Evolutionary conservation across 2,888 invertebrate species (phyloP).

Genomic region (Nomada lathburiana): DNA sequence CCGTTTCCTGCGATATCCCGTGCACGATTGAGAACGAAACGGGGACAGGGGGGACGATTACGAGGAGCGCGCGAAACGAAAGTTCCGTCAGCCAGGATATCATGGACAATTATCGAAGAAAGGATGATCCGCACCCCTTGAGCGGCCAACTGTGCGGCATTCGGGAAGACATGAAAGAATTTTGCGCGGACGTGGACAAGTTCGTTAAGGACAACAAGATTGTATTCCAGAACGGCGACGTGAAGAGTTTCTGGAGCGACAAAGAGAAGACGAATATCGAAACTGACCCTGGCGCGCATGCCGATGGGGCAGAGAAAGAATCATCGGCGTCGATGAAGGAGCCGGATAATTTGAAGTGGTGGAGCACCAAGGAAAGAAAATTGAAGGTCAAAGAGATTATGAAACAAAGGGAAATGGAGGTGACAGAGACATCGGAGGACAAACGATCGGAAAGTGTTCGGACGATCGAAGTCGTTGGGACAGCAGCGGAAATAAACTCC

Average conservation of each 20-base stretch:
- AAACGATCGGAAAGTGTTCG: neutral
- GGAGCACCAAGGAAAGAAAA: slow-evolving; percentile 57
- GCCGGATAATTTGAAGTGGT: slow-evolving; percentile 48
- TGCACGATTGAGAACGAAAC: no score
- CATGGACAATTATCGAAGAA: slow-evolving; percentile 37
- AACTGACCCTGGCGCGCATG: neutral
- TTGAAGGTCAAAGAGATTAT: slow-evolving; percentile 46
- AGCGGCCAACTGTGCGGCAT: slow-evolving; percentile 67
- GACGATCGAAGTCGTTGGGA: neutral
- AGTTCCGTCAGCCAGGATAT: slow-evolving; percentile 9
- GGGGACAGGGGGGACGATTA: neutral
- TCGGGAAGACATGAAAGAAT: slow-evolving; percentile 72
- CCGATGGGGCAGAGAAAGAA: neutral
- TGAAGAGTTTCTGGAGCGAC: slow-evolving; percentile 64
- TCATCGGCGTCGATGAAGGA: neutral
- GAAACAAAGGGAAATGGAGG: slow-evolving; percentile 37
- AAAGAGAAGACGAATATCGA: neutral
- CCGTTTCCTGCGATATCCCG: slow-evolving; percentile 22
- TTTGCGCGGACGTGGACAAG: slow-evolving; percentile 68
- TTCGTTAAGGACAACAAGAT: slow-evolving; percentile 72
- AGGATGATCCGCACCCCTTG: slow-evolving; percentile 35
- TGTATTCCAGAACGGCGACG: slow-evolving; percentile 66
- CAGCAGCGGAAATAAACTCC: neutral
- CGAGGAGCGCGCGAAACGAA: neutral
- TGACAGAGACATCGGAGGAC: neutral